Evolutionary conservation across 2,797 vertebrate species (phyloP).

Genomic region (Pangasius djambal): DNA sequence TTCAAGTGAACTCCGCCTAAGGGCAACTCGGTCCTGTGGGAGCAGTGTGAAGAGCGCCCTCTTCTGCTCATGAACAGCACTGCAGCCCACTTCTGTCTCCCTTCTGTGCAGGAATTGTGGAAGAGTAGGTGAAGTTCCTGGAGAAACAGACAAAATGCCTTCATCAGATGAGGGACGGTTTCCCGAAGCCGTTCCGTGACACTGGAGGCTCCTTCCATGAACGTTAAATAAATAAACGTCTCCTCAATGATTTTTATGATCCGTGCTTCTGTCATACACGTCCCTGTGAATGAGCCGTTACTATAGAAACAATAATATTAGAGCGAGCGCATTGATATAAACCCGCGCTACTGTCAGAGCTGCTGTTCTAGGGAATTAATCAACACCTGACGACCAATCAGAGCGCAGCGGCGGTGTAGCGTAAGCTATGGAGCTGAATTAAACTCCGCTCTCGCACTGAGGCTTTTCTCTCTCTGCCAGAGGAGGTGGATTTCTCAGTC

Average conservation of each 20-base stretch:
- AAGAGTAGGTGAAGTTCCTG: background rate
- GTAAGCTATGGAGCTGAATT: background rate
- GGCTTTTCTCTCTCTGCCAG: background rate
- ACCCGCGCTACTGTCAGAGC: background rate
- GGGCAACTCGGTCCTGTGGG: background rate
- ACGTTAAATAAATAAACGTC: too few relatives aligned
- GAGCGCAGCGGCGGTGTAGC: background rate
- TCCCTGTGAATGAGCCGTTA: background rate
- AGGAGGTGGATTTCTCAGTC: background rate
- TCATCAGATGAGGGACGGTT: background rate
- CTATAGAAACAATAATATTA: background rate
- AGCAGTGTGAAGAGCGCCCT: constrained; percentile 25
- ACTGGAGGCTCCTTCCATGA: too few relatives aligned
- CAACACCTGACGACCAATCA: background rate
- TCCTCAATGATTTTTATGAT: too few relatives aligned
- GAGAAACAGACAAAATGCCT: background rate
- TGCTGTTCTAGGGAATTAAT: background rate
- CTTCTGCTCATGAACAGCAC: constrained; percentile 9
- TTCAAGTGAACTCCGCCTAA: background rate
- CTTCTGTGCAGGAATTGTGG: background rate
- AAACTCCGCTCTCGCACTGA: too few relatives aligned
- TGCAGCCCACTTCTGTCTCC: background rate
- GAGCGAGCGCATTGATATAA: background rate
- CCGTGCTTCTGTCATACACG: too few relatives aligned
- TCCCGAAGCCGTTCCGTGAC: too few relatives aligned